Percentiles rank a stretch among this genome's conserved stretches.
Evolutionary conservation across 2,113 vertebrate genomes (phyloP).

Genomic region (Nycticebus coucang): DNA sequence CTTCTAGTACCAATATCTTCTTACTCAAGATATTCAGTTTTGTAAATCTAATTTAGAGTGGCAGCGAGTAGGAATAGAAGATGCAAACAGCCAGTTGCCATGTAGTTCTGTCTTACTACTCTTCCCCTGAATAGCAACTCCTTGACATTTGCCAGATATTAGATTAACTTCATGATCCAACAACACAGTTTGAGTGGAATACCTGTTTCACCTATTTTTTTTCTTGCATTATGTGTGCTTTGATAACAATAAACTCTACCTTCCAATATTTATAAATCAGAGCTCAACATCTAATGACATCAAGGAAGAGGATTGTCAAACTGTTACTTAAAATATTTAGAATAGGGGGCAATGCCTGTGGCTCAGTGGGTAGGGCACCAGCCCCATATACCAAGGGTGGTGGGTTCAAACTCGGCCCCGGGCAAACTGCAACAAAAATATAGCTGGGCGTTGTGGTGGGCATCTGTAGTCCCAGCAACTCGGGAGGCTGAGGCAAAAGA

Average conservation of each 20-base stretch:
- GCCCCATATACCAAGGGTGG: too few relatives aligned
- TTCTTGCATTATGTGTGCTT: not conserved
- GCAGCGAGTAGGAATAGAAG: not conserved
- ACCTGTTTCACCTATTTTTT: not conserved
- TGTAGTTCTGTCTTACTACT: not conserved
- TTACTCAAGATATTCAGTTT: not conserved
- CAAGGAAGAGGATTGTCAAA: not conserved
- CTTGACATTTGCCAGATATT: not conserved
- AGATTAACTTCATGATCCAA: not conserved
- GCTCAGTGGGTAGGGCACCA: too few relatives aligned
- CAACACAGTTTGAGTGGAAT: not conserved
- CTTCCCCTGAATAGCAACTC: not conserved
- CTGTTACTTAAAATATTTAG: not conserved
- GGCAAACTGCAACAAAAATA: too few relatives aligned
- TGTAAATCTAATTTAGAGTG: not conserved
- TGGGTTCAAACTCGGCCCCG: too few relatives aligned
- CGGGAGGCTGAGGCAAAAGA: too few relatives aligned
- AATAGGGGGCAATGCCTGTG: not conserved
- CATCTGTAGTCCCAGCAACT: too few relatives aligned
- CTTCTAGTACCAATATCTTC: not conserved
- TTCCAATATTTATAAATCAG: constrained; percentile 6
- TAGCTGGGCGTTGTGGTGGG: too few relatives aligned
- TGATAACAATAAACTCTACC: not conserved
- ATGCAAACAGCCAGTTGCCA: not conserved
- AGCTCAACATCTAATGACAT: not conserved